Evolutionary conservation across 1,140 invertebrate species (phyloP).

Genomic region (Aphelinus atriplicis): DNA sequence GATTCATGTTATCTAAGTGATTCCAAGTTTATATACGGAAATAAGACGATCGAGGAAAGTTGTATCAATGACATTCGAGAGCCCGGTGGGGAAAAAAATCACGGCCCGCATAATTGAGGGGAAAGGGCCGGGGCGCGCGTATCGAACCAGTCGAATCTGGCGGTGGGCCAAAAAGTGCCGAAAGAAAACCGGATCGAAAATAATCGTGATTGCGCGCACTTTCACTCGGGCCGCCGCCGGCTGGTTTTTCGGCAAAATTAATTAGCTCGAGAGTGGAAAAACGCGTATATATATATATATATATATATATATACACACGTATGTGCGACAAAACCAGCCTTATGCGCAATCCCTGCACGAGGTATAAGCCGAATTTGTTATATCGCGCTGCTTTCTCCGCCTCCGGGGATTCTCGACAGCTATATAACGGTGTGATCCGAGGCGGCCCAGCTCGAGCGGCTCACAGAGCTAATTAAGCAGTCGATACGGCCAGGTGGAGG

Average conservation of each 20-base stretch:
- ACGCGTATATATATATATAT: no score
- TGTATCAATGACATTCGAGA: no score
- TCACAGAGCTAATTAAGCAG: no score
- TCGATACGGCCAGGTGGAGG: no score
- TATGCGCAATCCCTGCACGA: no score
- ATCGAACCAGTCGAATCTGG: background rate
- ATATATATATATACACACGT: no score
- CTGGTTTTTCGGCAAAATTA: constrained; percentile 26
- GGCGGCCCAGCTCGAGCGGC: no score
- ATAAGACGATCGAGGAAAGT: background rate
- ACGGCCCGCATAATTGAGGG: background rate
- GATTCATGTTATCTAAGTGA: background rate
- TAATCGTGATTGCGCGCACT: background rate
- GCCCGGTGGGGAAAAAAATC: background rate
- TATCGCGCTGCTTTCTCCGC: constrained; percentile 9
- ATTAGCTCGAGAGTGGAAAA: background rate
- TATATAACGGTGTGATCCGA: no score
- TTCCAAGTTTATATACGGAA: background rate
- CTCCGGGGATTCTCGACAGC: background rate
- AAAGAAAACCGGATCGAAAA: background rate
- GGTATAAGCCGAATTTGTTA: no score
- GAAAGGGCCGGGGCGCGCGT: background rate
- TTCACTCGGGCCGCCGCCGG: constrained; percentile 12
- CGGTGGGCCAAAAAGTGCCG: no score
- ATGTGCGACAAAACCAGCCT: no score